These are phyloP conservation scores for Drosophila watanabei DNA, from an alignment of 1,140 invertebrate genomes.

Conservation along the genomic window DNA sequence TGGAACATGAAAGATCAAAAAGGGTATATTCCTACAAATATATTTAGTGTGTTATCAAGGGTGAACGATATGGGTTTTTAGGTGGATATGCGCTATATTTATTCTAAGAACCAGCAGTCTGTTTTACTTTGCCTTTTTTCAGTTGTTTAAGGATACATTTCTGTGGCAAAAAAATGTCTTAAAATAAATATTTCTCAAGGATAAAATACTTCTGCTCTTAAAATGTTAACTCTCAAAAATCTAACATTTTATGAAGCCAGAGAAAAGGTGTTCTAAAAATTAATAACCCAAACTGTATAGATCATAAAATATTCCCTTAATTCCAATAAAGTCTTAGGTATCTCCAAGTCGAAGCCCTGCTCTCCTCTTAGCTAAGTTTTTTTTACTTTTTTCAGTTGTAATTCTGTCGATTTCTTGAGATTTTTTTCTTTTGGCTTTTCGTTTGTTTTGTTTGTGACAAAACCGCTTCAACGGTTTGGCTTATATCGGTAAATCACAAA, in stretches of 20 bases:
- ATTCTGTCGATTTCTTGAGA: slow-evolving; percentile 9
- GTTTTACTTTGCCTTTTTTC: not conserved
- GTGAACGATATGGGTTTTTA: not conserved
- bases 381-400: not conserved
- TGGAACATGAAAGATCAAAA: not conserved
- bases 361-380: slow-evolving; percentile 9
- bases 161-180: not conserved
- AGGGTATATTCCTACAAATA: not conserved
- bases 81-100: too few relatives aligned
- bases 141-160: not conserved
- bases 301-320: too few relatives aligned
- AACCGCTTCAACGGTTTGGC: slow-evolving; percentile 76
- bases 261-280: not conserved
- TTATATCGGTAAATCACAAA: slow-evolving; percentile 83
- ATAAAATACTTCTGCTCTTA: too few relatives aligned
- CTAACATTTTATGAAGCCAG: not conserved
- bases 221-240: too few relatives aligned
- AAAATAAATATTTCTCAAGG: not conserved
- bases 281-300: too few relatives aligned
- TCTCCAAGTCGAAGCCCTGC: not conserved
- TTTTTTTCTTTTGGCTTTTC: slow-evolving; percentile 30
- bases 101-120: too few relatives aligned
- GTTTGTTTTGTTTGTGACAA: slow-evolving; percentile 70
- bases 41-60: not conserved
- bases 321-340: not conserved